These are phyloP conservation scores for Spisula solida DNA, from an alignment of 2,888 invertebrate genomes.

Conservation along the genomic window DNA sequence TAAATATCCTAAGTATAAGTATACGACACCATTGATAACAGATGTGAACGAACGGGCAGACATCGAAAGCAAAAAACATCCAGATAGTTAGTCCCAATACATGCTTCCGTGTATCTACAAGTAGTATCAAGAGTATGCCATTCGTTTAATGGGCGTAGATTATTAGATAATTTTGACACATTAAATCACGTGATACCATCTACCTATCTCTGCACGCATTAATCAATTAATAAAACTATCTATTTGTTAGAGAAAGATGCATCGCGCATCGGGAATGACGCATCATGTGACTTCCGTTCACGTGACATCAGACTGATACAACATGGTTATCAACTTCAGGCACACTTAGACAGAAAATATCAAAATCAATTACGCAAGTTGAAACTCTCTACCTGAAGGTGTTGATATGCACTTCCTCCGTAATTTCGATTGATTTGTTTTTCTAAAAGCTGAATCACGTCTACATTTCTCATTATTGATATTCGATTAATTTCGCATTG, in stretches of 20 bases:
- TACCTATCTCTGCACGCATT: neutral
- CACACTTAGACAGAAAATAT: neutral
- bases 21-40: neutral
- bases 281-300: neutral
- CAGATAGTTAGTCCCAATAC: too few relatives aligned
- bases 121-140: neutral
- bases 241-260: neutral
- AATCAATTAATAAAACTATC: slow-evolving; percentile 18
- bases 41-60: too few relatives aligned
- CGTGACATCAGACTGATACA: slow-evolving; percentile 11
- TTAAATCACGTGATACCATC: neutral
- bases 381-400: neutral
- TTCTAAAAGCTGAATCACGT: neutral
- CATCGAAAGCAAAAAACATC: too few relatives aligned
- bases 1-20: too few relatives aligned
- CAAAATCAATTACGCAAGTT: slow-evolving; percentile 26
- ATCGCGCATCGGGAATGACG: neutral
- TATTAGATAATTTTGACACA: slow-evolving; percentile 2
- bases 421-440: slow-evolving; percentile 6
- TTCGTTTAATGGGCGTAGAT: slow-evolving; percentile 12
- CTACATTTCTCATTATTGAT: neutral
- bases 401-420: slow-evolving; percentile 15
- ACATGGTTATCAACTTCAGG: neutral
- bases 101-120: too few relatives aligned
- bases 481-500: slow-evolving; percentile 16